These are phyloP conservation scores for Luperina nickerlii DNA, from an alignment of 2,888 invertebrate genomes.

Conservation along the genomic window DNA sequence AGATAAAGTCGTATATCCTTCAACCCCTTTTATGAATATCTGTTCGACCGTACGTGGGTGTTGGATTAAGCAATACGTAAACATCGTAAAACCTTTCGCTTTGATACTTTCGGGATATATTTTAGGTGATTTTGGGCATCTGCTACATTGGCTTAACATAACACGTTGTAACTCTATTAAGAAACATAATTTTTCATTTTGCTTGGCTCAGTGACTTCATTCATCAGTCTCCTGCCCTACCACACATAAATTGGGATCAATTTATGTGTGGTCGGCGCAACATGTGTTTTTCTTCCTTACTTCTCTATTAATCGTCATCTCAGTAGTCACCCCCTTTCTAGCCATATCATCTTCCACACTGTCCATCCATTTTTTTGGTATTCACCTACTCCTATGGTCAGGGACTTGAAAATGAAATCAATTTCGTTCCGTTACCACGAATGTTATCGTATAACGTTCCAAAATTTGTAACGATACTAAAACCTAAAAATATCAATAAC, in stretches of 20 bases:
- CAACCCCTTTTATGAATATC: constrained; percentile 39
- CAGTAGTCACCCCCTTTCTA: neutral
- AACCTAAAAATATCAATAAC: too few relatives aligned
- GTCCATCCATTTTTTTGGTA: neutral
- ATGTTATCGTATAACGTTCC: too few relatives aligned
- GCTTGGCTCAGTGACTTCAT: neutral
- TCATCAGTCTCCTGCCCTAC: neutral
- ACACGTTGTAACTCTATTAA: neutral
- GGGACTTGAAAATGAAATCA: too few relatives aligned
- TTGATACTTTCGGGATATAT: constrained; percentile 7
- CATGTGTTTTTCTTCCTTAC: neutral
- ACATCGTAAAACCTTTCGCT: constrained; percentile 34
- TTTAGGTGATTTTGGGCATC: neutral
- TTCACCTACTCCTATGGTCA: neutral
- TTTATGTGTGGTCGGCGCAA: neutral
- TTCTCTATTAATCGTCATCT: neutral
- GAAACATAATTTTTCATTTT: neutral
- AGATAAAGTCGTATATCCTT: constrained; percentile 41
- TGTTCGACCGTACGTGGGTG: constrained; percentile 23
- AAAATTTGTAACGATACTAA: too few relatives aligned
- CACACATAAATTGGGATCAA: too few relatives aligned
- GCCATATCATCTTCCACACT: neutral
- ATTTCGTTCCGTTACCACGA: too few relatives aligned
- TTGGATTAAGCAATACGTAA: constrained; percentile 49
- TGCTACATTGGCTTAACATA: neutral